These are phyloP conservation scores for Sceloporus tristichus DNA, from an alignment of 2,113 vertebrate species.

Conservation along the genomic window DNA sequence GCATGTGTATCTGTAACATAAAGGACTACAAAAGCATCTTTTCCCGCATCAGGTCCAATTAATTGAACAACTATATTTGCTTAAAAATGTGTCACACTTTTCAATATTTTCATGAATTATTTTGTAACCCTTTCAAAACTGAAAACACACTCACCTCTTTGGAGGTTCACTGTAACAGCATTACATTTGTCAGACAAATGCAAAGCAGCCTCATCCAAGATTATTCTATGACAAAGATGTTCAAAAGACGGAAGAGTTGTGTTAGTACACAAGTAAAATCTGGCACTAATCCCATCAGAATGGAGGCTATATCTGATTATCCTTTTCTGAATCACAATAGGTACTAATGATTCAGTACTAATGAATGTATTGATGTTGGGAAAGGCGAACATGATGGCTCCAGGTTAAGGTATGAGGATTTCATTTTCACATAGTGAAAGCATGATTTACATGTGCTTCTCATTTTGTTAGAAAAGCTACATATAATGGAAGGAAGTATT, in stretches of 20 bases:
- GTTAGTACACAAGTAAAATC: neutral
- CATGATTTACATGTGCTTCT: neutral
- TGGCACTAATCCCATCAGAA: neutral
- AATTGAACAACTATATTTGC: neutral
- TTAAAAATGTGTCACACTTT: neutral
- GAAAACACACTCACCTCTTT: conserved; percentile 82
- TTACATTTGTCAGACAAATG: conserved; percentile 96
- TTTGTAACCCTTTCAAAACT: conserved; percentile 3
- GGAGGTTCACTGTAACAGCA: conserved; percentile 87
- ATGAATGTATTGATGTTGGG: neutral
- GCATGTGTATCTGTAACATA: neutral
- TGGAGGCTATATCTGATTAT: neutral
- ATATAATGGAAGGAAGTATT: neutral
- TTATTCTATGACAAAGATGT: conserved; percentile 82
- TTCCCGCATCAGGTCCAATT: neutral
- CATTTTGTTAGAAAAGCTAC: neutral
- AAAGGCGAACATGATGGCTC: neutral
- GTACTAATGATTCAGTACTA: neutral
- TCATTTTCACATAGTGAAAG: neutral
- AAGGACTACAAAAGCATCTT: neutral
- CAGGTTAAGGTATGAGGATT: neutral
- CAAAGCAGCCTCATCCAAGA: conserved; percentile 94
- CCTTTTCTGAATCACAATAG: neutral
- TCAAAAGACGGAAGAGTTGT: conserved; percentile 3
- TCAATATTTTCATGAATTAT: neutral